Evolutionary conservation across 2,113 vertebrate species (phyloP).

Genomic region (Oreocharis arfaki): DNA sequence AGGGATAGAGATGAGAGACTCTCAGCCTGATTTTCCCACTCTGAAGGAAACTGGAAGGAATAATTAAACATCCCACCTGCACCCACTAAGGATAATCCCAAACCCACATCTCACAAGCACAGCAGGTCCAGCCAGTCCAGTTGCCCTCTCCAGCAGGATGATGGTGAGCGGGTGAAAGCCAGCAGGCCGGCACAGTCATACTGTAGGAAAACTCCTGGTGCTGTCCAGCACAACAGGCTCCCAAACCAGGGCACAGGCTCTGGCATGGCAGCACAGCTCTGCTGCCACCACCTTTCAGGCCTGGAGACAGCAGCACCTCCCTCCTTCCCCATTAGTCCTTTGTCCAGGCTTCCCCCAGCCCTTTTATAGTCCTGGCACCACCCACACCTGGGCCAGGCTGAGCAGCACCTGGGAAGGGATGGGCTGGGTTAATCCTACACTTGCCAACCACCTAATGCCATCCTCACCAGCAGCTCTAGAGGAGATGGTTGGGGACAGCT

Average conservation of each 20-base stretch:
- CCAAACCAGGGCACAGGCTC: background rate
- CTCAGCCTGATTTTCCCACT: background rate
- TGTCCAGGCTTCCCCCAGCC: background rate
- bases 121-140: background rate
- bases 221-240: background rate
- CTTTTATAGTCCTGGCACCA: background rate
- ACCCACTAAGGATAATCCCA: background rate
- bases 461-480: background rate
- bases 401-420: background rate
- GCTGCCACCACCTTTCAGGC: background rate
- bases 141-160: background rate
- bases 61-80: background rate
- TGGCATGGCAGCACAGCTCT: background rate
- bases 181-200: background rate
- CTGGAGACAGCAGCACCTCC: background rate
- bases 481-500: background rate
- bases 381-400: background rate
- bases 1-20: background rate
- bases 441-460: background rate
- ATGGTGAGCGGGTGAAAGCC: background rate
- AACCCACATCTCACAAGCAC: background rate
- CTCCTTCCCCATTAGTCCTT: rapidly evolving
- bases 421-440: background rate
- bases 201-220: background rate
- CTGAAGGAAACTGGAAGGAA: background rate